A percentile compares a stretch with the other conserved stretches of the same genome.
phyloP scores from a whole-genome alignment of 2,797 vertebrate species.

The Sarcoramphus papa region DNA sequence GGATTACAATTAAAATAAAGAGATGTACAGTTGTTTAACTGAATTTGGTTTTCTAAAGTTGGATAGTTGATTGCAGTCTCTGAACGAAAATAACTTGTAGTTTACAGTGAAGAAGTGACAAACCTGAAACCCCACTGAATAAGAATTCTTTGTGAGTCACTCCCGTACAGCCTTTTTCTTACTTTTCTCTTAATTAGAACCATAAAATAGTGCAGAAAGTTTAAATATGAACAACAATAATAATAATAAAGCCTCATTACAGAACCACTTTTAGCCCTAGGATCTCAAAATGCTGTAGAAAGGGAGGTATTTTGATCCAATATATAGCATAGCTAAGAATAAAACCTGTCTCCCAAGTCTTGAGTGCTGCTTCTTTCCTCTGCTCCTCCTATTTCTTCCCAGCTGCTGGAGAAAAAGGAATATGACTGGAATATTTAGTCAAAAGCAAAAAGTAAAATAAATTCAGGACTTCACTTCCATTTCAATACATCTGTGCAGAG shows the following conservation, averaged over 20 bases:
- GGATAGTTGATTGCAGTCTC: background rate
- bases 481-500: background rate
- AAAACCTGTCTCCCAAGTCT: background rate
- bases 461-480: background rate
- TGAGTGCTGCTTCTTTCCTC: background rate
- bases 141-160: background rate
- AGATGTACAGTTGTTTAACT: background rate
- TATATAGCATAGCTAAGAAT: background rate
- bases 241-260: background rate
- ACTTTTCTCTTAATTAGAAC: background rate
- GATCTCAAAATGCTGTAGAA: background rate
- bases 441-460: background rate
- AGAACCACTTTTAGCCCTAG: background rate
- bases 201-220: background rate
- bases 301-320: background rate
- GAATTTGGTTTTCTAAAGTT: background rate
- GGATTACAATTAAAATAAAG: background rate
- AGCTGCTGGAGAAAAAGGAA: background rate
- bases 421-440: background rate
- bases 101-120: background rate
- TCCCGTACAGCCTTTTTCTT: background rate
- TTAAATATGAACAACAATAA: background rate
- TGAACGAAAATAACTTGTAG: background rate
- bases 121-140: background rate
- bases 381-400: background rate